Base-by-base conservation (phyloP, 2,113 vertebrate species). In the Leptobrachium ailaonicum region DNA sequence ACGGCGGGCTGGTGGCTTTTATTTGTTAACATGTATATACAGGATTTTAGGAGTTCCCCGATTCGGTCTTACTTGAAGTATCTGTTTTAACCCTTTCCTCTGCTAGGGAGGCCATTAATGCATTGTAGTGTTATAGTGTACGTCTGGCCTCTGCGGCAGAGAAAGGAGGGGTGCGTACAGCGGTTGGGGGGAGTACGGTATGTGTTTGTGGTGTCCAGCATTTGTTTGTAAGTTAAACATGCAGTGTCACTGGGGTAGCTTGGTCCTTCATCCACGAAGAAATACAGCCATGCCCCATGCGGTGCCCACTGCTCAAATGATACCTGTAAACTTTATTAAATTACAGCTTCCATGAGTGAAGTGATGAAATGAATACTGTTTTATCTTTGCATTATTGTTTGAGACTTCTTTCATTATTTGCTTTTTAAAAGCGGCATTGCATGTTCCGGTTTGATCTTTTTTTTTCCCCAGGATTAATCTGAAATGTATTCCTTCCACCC, bases 161-260 rank as follows among this genome's bases (percentile, higher is more conserved):
- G 42, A 54, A 44, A 67, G 62, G 71, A 41, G 43, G 14, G 54
- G 58, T 8, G 75, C 71, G 50, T 82, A 47, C 76, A 73, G 73
- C 76, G 75, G 66, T 79, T 76, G 71, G 75, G 82, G 63, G 76
- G 71, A 67, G 54, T 71, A 73, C 69, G 68, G 64, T 78, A 82
- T 78, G 82, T 79, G 76, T 87, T 83, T 88, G 80, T 85, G 76
- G 82, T 86, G 84, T 87, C 82, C 75, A 72, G 79, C 77, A 74
- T 82, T 71, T 82, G 70, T 84, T 73, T 80, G 66, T 77, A 69
- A 76, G 40, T 76, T 76, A 67, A 77, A 70, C 41, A 53, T 74
- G 78, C 78, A 68, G 78, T 80, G 44, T 62, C 42, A 43, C 71
- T 69, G 71, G 71, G 72, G 60, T 53, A 63, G 62, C 62, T 41